Conservation (phyloP, 2,113 vertebrate species). For the Echinops telfairi region DNA sequence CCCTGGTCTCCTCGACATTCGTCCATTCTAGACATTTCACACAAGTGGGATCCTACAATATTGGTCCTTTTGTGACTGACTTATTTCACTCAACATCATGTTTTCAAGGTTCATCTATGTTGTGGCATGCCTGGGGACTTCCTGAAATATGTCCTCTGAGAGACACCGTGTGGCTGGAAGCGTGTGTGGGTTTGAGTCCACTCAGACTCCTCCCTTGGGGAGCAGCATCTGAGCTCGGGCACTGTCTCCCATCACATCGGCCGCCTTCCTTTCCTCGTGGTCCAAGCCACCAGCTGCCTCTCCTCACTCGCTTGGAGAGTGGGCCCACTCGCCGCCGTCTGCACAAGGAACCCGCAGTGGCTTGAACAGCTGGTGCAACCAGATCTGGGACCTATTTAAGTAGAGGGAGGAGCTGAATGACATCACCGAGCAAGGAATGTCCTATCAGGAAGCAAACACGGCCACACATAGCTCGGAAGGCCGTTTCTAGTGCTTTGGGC, state of each 20-base stretch:
- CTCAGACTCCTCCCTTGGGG: background rate
- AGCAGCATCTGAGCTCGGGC: background rate
- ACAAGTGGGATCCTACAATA: too few species aligned
- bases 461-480: conserved; percentile 11
- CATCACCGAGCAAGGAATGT: background rate
- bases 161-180: background rate
- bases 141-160: background rate
- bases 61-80: background rate
- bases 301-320: background rate
- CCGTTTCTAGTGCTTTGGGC: background rate
- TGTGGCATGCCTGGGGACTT: background rate
- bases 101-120: background rate
- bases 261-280: background rate
- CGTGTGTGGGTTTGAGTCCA: background rate
- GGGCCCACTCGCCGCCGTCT: background rate
- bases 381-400: conserved; percentile 61
- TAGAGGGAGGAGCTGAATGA: conserved; percentile 59
- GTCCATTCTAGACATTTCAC: too few species aligned
- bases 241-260: background rate
- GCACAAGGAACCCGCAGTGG: conserved; percentile 20
- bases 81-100: background rate
- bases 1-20: too few species aligned
- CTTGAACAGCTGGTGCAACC: conserved; percentile 75
- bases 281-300: background rate
- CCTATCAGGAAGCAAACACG: background rate